Evolutionary conservation across 2,797 vertebrate species (phyloP), one percentile per base, ranked within the genome.

Genomic region (Brachyrhaphis roseni): DNA sequence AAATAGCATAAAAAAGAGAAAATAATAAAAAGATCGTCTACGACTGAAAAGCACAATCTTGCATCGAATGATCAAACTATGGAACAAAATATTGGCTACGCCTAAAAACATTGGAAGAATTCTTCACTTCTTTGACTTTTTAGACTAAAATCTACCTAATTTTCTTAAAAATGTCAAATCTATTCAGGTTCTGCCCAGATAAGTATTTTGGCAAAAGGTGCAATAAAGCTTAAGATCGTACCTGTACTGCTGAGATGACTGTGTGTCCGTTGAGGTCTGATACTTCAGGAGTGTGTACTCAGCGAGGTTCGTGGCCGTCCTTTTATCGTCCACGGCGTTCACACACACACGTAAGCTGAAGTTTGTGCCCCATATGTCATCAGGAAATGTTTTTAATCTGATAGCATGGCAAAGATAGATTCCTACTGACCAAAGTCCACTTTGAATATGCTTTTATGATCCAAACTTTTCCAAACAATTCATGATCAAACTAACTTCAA

Each of bases 371-470:
- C n/a, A 13, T 6, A 81, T n/a, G 31, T 28, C 45, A 59, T 10
- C 49, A 28, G 39, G 36, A 76, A 80, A 41, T 2, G 11, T 12
- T 74, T 39, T 26, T 46, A 39, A 16, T 20, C 34, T 34, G 18
- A 53, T 20, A 72, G 45, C 1, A 0, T 5, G 1, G 8, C 15
- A 57, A 77, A 7, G 5, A 66, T 26, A 34, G 68, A 72, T 87
- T 91, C 77, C 89, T 82, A 53, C 66, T 85, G 91, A 78, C 18
- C 89, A 90, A 90, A 93, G 89, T 93, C 81, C 82, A 0, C 55
- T n/a, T 1, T 23, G 46, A 82, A 74, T 64, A 26, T 75, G 1
- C 5, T 53, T 78, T 84, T 68, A 79, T 51, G 5, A 75, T 41
- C 1, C 31, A 49, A 13, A 51, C 62, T 11, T 68, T 86, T 76